These are phyloP conservation scores for Natrix natrix DNA, from an alignment of 2,797 vertebrate species.

Conservation along the genomic window DNA sequence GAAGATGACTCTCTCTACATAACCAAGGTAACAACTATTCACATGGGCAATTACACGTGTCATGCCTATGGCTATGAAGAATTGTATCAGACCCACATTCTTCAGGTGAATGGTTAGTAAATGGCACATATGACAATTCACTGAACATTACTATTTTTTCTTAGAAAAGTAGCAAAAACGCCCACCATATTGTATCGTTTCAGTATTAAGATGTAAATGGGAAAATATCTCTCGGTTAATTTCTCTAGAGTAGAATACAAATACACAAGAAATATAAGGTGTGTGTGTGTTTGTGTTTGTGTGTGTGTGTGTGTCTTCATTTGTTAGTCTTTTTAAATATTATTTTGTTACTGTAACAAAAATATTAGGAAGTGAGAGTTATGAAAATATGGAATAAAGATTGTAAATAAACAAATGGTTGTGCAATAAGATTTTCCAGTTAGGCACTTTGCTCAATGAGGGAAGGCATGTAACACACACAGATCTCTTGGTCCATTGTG, in stretches of 20 bases:
- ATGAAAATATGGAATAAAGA: neutral
- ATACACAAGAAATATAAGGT: neutral
- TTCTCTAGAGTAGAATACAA: neutral
- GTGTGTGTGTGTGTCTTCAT: neutral
- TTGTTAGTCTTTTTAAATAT: neutral
- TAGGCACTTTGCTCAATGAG: neutral
- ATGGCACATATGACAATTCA: slow-evolving; percentile 71
- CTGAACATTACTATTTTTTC: slow-evolving; percentile 12
- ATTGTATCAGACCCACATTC: slow-evolving; percentile 92
- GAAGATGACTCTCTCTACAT: slow-evolving; percentile 96
- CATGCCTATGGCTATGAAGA: slow-evolving; percentile 94
- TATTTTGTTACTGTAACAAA: neutral
- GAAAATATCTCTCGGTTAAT: neutral
- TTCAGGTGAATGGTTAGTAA: slow-evolving; percentile 99
- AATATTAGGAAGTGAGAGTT: neutral
- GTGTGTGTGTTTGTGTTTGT: neutral
- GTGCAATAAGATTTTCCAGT: neutral
- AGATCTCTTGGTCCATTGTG: neutral
- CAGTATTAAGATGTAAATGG: accelerated
- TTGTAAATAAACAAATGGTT: neutral
- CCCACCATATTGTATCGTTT: neutral
- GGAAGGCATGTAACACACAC: neutral
- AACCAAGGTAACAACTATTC: slow-evolving; percentile 96
- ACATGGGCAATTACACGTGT: slow-evolving; percentile 98
- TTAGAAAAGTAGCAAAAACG: neutral